Percentiles rank a stretch among this genome's conserved stretches.
These are phyloP conservation scores for Pelochelys cantorii DNA, from an alignment of 2,797 vertebrate genomes.

Conservation along the genomic window DNA sequence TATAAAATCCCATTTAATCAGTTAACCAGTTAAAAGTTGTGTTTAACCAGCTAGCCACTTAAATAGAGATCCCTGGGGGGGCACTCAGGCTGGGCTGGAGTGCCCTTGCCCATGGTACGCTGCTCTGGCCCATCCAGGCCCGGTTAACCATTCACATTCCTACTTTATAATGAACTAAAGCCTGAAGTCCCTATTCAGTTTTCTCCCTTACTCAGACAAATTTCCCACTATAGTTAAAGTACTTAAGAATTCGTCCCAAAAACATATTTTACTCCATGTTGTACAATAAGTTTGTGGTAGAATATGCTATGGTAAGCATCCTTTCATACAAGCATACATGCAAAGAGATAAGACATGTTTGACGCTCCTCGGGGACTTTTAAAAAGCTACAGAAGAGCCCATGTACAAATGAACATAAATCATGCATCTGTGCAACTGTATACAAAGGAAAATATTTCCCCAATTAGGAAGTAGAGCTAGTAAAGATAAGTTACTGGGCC, in stretches of 20 bases:
- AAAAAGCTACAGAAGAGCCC: neutral
- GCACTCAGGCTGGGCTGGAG: too few species aligned
- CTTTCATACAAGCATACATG: neutral
- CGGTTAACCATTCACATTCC: too few species aligned
- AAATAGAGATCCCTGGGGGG: too few species aligned
- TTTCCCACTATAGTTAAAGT: neutral
- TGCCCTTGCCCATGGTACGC: too few species aligned
- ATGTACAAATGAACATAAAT: neutral
- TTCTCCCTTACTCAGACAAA: neutral
- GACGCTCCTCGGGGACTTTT: neutral
- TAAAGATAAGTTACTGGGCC: neutral
- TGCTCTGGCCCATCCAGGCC: too few species aligned
- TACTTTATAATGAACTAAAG: neutral
- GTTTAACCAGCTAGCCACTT: too few species aligned
- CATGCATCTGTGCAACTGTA: neutral
- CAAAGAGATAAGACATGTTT: neutral
- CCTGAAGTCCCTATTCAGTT: neutral
- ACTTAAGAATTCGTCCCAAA: neutral
- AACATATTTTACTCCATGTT: neutral
- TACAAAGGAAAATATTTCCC: neutral
- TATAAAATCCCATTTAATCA: too few species aligned
- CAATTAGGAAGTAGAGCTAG: neutral
- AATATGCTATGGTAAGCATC: neutral
- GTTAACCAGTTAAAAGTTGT: too few species aligned
- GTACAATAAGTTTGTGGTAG: neutral